Conservation (phyloP, 2,797 vertebrate genomes). For the Remorina albescens region DNA sequence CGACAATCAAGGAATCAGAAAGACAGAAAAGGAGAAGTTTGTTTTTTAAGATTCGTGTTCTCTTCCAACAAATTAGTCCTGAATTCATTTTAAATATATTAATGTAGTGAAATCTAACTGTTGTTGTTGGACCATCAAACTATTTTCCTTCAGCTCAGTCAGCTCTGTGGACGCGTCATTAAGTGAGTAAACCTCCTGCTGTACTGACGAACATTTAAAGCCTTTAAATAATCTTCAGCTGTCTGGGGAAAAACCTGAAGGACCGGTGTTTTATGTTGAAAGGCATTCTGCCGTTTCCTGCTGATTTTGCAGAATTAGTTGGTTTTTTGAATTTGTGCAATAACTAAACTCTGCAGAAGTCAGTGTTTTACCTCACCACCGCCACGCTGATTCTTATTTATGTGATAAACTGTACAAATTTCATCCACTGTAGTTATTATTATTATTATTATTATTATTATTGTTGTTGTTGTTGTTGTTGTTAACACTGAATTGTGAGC, state of each 20-base stretch:
- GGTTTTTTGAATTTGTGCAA: too few relatives aligned
- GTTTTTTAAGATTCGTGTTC: neutral
- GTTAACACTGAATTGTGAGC: slow-evolving; percentile 48
- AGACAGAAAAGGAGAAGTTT: neutral
- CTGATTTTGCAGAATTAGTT: slow-evolving; percentile 36
- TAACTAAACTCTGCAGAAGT: slow-evolving; percentile 42
- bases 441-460: slow-evolving; percentile 34
- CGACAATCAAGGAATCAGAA: neutral
- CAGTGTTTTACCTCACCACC: slow-evolving; percentile 27
- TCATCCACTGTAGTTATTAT: slow-evolving; percentile 39
- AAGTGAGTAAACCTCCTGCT: too few relatives aligned
- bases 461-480: slow-evolving; percentile 27
- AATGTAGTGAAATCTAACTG: too few relatives aligned
- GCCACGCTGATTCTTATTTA: slow-evolving; percentile 55
- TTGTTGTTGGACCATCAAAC: too few relatives aligned
- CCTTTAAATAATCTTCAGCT: slow-evolving; percentile 16
- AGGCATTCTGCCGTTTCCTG: slow-evolving; percentile 33
- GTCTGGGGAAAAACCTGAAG: slow-evolving; percentile 49
- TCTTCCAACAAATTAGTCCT: too few relatives aligned
- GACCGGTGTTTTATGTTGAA: slow-evolving; percentile 19
- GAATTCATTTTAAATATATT: too few relatives aligned
- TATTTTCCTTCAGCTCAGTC: neutral
- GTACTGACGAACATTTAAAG: slow-evolving; percentile 37
- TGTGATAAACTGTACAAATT: slow-evolving; percentile 56
- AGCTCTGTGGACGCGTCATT: neutral